Conservation (phyloP, 1,140 invertebrate species). For the Calycopis cecrops region DNA sequence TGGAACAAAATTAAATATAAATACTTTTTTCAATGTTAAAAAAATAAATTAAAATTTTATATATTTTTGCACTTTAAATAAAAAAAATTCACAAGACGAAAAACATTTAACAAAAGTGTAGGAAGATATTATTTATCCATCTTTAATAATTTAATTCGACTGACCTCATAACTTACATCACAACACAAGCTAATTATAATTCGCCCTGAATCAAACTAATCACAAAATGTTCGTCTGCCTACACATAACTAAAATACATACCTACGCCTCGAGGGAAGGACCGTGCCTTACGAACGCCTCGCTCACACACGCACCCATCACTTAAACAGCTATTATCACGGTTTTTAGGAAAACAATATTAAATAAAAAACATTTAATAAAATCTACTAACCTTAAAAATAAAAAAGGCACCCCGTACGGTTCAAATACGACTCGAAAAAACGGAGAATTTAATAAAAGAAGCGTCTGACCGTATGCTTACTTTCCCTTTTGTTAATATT, state of each 20-base stretch:
- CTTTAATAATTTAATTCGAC: constrained; percentile 18
- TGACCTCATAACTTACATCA: constrained; percentile 23
- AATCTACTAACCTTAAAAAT: constrained; percentile 66
- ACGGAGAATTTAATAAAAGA: too few relatives aligned
- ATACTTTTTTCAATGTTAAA: too few relatives aligned
- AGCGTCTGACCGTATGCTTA: too few relatives aligned
- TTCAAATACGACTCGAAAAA: constrained; percentile 17
- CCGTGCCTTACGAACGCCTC: constrained; percentile 60
- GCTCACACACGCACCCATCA: constrained; percentile 53
- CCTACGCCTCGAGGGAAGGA: constrained; percentile 57
- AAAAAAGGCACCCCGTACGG: constrained; percentile 53
- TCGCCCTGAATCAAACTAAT: constrained; percentile 40
- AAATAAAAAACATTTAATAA: constrained; percentile 59
- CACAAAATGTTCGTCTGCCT: constrained; percentile 30
- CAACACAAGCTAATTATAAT: constrained; percentile 24
- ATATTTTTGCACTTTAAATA: too few relatives aligned
- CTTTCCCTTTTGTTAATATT: too few relatives aligned
- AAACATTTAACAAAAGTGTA: too few relatives aligned
- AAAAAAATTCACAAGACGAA: too few relatives aligned
- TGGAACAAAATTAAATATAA: too few relatives aligned
- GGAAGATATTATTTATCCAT: not conserved
- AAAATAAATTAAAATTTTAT: too few relatives aligned
- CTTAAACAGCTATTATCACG: constrained; percentile 68
- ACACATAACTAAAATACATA: constrained; percentile 28
- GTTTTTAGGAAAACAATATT: constrained; percentile 59